Conservation (phyloP, 2,797 vertebrate genomes). For the Coilia nasus region DNA sequence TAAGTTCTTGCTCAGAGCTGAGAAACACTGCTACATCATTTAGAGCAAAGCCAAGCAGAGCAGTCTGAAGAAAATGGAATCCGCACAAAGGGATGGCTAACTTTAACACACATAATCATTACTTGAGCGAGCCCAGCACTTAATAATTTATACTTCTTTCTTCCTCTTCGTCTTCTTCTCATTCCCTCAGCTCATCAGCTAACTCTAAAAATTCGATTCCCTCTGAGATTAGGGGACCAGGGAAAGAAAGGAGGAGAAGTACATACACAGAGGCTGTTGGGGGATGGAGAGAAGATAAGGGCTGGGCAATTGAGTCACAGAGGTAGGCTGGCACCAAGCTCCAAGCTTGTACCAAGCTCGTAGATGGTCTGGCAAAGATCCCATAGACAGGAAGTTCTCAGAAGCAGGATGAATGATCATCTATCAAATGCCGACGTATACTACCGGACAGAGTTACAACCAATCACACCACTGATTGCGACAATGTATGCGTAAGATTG, state of each 20-base stretch:
- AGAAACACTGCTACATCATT: slow-evolving; percentile 22
- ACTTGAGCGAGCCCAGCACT: slow-evolving; percentile 46
- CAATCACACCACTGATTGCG: no score
- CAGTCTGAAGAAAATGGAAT: slow-evolving; percentile 29
- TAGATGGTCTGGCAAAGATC: no score
- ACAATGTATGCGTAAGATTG: no score
- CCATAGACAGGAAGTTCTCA: background rate
- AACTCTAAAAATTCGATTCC: slow-evolving; percentile 58
- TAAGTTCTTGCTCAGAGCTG: background rate
- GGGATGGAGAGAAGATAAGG: slow-evolving; percentile 48
- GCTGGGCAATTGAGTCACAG: background rate
- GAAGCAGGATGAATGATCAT: no score
- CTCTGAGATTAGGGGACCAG: slow-evolving; percentile 47
- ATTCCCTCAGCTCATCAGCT: slow-evolving; percentile 44
- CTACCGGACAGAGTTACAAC: no score
- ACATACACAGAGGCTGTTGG: slow-evolving; percentile 29
- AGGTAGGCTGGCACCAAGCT: slow-evolving; percentile 24
- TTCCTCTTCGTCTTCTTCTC: background rate
- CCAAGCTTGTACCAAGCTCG: background rate
- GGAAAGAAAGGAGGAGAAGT: slow-evolving; percentile 27
- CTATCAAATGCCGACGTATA: no score
- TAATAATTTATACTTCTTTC: slow-evolving; percentile 63
- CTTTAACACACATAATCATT: slow-evolving; percentile 50
- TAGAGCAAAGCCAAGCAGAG: slow-evolving; percentile 28
- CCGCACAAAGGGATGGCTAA: slow-evolving; percentile 45